Conservation (phyloP, 2,797 vertebrate species). For the Periparus ater region DNA sequence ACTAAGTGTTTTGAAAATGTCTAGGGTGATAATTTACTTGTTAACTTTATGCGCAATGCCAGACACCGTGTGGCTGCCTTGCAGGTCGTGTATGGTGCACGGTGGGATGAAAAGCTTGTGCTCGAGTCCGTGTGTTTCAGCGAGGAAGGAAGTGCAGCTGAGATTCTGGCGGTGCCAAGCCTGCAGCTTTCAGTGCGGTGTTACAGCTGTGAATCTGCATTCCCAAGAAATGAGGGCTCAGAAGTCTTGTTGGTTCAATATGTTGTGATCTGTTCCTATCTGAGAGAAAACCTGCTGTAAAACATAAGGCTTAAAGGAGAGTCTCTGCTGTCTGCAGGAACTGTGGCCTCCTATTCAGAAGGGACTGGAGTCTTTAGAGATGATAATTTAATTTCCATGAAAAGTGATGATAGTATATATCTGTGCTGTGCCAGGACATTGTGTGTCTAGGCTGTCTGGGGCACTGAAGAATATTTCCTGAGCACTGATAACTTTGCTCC, state of each 20-base stretch:
- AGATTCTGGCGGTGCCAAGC: not conserved
- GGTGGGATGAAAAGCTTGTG: not conserved
- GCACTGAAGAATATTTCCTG: not conserved
- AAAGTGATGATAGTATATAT: not conserved
- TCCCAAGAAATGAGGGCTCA: not conserved
- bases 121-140: not conserved
- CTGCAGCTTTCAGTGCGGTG: not conserved
- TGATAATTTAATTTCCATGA: not conserved
- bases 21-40: not conserved
- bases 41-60: not conserved
- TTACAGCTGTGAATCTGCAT: not conserved
- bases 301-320: not conserved
- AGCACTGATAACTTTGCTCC: fast-evolving
- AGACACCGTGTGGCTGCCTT: not conserved
- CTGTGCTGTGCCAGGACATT: not conserved
- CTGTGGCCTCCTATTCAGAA: not conserved
- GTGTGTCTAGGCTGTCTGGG: not conserved
- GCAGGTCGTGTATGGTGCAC: fast-evolving
- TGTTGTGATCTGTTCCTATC: not conserved
- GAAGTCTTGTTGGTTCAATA: not conserved
- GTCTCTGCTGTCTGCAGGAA: not conserved
- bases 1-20: not conserved
- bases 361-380: not conserved
- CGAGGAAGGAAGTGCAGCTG: not conserved
- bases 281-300: not conserved